Conservation (phyloP, 2,888 invertebrate genomes). For the Abrostola triplasia region DNA sequence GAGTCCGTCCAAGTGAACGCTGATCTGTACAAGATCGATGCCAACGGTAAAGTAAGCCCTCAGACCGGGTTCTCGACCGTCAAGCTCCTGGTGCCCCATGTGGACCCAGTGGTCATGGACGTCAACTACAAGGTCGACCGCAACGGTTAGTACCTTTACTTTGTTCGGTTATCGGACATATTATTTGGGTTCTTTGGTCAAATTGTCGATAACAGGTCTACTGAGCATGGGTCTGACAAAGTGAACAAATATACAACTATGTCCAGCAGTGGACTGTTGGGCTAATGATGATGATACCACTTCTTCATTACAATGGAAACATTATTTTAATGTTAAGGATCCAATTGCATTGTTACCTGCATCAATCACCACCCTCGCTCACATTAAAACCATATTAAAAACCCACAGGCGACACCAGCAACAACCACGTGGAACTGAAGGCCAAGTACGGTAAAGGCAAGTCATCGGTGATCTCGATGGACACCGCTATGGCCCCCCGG, state of each 20-base stretch:
- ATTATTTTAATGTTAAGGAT: no score
- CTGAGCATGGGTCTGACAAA: no score
- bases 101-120: constrained; percentile 81
- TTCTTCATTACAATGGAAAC: no score
- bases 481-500: constrained; percentile 64
- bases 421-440: constrained; percentile 72
- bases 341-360: no score
- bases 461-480: constrained; percentile 77
- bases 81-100: constrained; percentile 79
- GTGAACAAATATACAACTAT: no score
- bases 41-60: constrained; percentile 71
- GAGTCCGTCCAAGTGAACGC: constrained; percentile 86
- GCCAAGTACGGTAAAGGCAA: constrained; percentile 81
- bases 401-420: constrained; percentile 69
- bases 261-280: no score
- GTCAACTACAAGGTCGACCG: constrained; percentile 79
- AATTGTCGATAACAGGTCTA: no score
- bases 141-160: constrained; percentile 60
- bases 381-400: background rate
- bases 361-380: no score
- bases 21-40: constrained; percentile 83
- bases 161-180: no score
- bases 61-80: constrained; percentile 76
- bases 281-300: no score
- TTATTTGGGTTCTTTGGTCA: no score